A percentile compares a stretch with the other conserved stretches of the same genome.
Evolutionary conservation across 2,888 invertebrate genomes (phyloP).

Genomic region (Busseola fusca): DNA sequence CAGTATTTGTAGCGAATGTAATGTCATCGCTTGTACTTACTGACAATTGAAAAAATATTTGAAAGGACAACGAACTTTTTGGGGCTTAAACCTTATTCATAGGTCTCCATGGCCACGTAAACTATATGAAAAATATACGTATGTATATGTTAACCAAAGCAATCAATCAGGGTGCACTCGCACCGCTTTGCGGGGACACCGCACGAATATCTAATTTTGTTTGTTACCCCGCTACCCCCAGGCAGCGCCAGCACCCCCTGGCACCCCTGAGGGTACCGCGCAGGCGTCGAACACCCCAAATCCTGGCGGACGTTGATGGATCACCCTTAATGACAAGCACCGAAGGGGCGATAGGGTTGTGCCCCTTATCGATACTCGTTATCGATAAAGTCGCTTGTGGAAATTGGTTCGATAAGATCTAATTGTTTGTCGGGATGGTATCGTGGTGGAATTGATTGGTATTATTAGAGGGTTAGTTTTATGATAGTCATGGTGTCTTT

Average conservation of each 20-base stretch:
- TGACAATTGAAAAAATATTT: constrained; percentile 3
- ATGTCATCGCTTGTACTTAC: neutral
- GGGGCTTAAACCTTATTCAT: constrained; percentile 31
- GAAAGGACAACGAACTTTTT: constrained; percentile 25
- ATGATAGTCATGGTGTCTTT: constrained; percentile 26
- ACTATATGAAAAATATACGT: constrained; percentile 58
- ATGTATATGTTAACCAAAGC: constrained; percentile 69
- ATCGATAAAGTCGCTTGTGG: constrained; percentile 69
- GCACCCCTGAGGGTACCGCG: constrained; percentile 67
- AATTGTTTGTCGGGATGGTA: constrained; percentile 66
- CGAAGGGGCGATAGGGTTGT: constrained; percentile 81
- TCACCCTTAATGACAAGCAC: constrained; percentile 89
- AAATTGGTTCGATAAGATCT: constrained; percentile 76
- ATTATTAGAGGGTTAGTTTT: constrained; percentile 62
- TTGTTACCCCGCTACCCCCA: constrained; percentile 74
- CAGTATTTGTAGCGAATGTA: no score
- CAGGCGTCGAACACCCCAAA: constrained; percentile 86
- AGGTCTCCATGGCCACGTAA: constrained; percentile 24
- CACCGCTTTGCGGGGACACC: constrained; percentile 85
- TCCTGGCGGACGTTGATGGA: constrained; percentile 89
- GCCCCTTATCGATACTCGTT: constrained; percentile 65
- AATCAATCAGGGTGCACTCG: constrained; percentile 86
- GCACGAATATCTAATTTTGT: constrained; percentile 88
- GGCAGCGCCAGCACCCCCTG: constrained; percentile 60
- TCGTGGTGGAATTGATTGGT: constrained; percentile 59